Evolutionary conservation across 1,140 invertebrate genomes (phyloP).

Genomic region (Leguminivora glycinivorella): DNA sequence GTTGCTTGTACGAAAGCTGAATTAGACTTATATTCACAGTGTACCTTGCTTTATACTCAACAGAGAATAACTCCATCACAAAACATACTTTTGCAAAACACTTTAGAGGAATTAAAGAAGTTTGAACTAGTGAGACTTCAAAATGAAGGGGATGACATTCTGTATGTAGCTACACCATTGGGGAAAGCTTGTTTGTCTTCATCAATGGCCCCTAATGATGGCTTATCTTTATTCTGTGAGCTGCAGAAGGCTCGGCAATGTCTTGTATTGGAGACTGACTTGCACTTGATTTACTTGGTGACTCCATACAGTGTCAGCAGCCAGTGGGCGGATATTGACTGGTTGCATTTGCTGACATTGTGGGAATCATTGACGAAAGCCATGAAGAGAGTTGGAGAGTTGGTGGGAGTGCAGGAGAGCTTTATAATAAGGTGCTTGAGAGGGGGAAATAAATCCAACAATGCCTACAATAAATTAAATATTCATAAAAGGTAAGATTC

Average conservation of each 20-base stretch:
- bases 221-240: conserved; percentile 92
- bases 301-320: conserved; percentile 91
- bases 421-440: conserved; percentile 90
- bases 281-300: conserved; percentile 96
- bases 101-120: conserved; percentile 73
- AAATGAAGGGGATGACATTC: conserved; percentile 68
- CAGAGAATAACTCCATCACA: conserved; percentile 46
- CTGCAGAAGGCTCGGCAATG: conserved; percentile 93
- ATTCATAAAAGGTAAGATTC: conserved; percentile 77
- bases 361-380: conserved; percentile 91
- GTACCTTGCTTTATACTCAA: conserved; percentile 83
- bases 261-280: conserved; percentile 95
- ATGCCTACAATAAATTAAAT: conserved; percentile 77
- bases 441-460: conserved; percentile 81
- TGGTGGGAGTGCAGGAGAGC: conserved; percentile 95
- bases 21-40: conserved; percentile 88
- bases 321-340: conserved; percentile 90
- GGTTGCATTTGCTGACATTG: conserved; percentile 91
- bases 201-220: conserved; percentile 95
- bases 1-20: conserved; percentile 87
- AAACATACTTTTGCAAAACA: conserved; percentile 60
- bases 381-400: conserved; percentile 91
- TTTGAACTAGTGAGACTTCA: conserved; percentile 81
- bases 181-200: conserved; percentile 96
- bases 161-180: conserved; percentile 90